phyloP scores from a whole-genome alignment of 2,888 invertebrate genomes.

The Syrphus vitripennis region DNA sequence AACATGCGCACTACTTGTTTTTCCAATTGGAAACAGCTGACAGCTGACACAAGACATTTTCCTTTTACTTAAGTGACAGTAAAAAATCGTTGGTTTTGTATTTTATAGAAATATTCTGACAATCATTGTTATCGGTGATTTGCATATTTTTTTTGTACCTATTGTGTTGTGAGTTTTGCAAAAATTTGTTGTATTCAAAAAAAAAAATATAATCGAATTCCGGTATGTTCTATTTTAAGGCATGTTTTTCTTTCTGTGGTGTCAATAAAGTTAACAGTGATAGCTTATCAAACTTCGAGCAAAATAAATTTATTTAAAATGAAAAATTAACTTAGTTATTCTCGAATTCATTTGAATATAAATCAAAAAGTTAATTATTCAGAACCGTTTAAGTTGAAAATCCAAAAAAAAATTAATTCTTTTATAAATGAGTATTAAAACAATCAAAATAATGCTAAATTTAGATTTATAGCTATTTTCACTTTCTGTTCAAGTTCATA shows the following conservation, averaged over 20 bases:
- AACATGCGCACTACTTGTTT: slow-evolving; percentile 56
- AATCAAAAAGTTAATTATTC: too few relatives aligned
- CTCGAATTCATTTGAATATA: too few relatives aligned
- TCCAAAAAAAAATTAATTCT: too few relatives aligned
- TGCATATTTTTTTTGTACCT: slow-evolving; percentile 26
- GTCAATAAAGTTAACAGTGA: not conserved
- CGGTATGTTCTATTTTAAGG: not conserved
- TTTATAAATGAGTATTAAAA: too few relatives aligned
- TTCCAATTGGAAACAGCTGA: slow-evolving; percentile 48
- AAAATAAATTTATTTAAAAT: too few relatives aligned
- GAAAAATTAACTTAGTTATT: too few relatives aligned
- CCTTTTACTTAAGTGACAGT: slow-evolving; percentile 23
- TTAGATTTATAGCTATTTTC: too few relatives aligned
- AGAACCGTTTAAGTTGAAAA: too few relatives aligned
- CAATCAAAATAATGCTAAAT: too few relatives aligned
- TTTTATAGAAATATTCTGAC: slow-evolving; percentile 53
- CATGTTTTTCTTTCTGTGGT: not conserved
- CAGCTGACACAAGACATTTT: slow-evolving; percentile 33
- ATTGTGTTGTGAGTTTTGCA: not conserved
- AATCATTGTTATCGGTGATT: slow-evolving; percentile 41
- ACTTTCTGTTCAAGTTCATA: too few relatives aligned
- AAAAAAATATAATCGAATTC: not conserved
- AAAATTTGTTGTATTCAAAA: not conserved
- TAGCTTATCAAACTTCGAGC: too few relatives aligned
- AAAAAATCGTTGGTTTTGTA: slow-evolving; percentile 34